phyloP scores from a whole-genome alignment of 2,888 invertebrate genomes.

The Clistopyga incitator region DNA sequence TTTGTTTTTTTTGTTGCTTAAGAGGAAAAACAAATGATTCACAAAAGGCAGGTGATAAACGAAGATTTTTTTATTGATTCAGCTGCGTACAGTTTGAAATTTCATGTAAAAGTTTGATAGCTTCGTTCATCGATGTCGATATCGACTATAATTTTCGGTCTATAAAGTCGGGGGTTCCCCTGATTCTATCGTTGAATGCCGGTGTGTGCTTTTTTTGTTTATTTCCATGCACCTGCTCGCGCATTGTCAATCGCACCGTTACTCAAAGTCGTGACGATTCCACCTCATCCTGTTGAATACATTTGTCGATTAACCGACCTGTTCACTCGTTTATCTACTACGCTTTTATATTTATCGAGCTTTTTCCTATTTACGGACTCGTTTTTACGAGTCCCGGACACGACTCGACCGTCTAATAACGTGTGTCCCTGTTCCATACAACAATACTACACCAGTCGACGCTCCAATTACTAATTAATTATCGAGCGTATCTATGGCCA shows the following conservation, averaged over 20 bases:
- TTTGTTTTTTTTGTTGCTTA: too few relatives aligned
- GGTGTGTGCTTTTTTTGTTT: neutral
- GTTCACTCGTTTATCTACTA: neutral
- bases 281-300: conserved; percentile 41
- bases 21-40: neutral
- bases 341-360: conserved; percentile 6
- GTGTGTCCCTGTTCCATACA: conserved; percentile 31
- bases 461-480: conserved; percentile 18
- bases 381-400: conserved; percentile 16
- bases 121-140: neutral
- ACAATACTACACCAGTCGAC: conserved; percentile 17
- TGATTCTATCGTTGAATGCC: neutral
- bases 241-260: conserved; percentile 4
- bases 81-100: conserved; percentile 36
- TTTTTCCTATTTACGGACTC: neutral
- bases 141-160: neutral
- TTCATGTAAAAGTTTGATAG: conserved; percentile 38
- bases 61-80: conserved; percentile 43
- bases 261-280: conserved; percentile 47
- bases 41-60: neutral
- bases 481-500: conserved; percentile 26
- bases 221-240: neutral
- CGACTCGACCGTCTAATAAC: conserved; percentile 13
- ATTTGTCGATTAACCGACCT: conserved; percentile 14
- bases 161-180: neutral